These are phyloP conservation scores for Synanthedon myopaeformis DNA, from an alignment of 2,888 invertebrate species.

Conservation along the genomic window DNA sequence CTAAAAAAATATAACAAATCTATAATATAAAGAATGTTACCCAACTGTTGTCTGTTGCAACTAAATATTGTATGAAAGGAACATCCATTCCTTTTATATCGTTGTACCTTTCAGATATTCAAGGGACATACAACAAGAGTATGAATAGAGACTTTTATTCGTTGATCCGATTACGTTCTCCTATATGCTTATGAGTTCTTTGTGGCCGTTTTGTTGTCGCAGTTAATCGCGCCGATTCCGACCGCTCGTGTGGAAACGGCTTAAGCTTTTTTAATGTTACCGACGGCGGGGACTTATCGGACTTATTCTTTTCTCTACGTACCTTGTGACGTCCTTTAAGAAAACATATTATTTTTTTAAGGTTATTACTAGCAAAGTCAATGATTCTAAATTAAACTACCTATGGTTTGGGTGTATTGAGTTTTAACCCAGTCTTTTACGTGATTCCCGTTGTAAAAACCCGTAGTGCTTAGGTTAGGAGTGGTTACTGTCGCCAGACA, in stretches of 20 bases:
- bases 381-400: no score
- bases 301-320: not conserved
- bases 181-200: conserved; percentile 59
- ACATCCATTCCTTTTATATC: conserved; percentile 10
- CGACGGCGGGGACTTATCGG: not conserved
- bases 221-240: conserved; percentile 46
- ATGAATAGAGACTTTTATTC: conserved; percentile 38
- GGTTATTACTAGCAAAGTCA: no score
- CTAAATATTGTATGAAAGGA: conserved; percentile 9
- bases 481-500: no score
- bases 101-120: conserved; percentile 1
- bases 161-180: conserved; percentile 59
- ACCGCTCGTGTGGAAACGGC: conserved; percentile 30
- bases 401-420: no score
- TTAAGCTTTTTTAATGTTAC: not conserved
- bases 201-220: conserved; percentile 45
- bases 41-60: no score
- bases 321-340: no score
- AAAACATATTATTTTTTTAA: no score
- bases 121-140: conserved; percentile 6
- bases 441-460: no score
- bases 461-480: no score
- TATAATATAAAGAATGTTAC: no score
- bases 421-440: no score
- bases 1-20: no score